Percentiles rank a stretch among this genome's conserved stretches.
These are phyloP conservation scores for Dasypolia templi DNA, from an alignment of 2,888 invertebrate genomes.

Conservation along the genomic window DNA sequence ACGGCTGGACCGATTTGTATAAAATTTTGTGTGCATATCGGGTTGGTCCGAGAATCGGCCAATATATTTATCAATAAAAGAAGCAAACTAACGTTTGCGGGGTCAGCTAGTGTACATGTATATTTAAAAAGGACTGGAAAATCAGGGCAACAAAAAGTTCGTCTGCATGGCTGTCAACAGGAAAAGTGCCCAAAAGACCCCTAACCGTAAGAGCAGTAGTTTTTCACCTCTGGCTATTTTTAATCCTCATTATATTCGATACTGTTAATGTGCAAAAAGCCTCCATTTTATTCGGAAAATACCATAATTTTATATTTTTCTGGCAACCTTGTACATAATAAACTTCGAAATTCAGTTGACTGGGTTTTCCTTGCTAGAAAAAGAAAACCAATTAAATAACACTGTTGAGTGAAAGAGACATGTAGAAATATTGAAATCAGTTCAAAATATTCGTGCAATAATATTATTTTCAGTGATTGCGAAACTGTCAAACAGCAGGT, in stretches of 20 bases:
- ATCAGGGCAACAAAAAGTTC: background rate
- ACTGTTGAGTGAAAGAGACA: slow-evolving; percentile 19
- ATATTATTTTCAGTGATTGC: slow-evolving; percentile 87
- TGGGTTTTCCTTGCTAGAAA: slow-evolving; percentile 1
- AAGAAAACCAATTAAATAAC: slow-evolving; percentile 5
- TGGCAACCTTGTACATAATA: slow-evolving; percentile 28
- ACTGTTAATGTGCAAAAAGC: background rate
- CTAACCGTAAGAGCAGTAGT: background rate
- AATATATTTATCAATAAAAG: too few species aligned
- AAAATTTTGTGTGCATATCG: too few species aligned
- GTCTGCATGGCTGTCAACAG: background rate
- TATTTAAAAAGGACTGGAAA: too few species aligned
- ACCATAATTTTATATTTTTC: background rate
- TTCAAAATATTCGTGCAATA: slow-evolving; percentile 41
- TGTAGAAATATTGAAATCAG: background rate
- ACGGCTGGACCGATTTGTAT: too few species aligned
- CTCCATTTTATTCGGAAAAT: background rate
- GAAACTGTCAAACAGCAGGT: slow-evolving; percentile 88
- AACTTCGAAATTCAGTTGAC: slow-evolving; percentile 11
- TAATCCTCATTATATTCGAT: background rate
- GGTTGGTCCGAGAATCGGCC: too few species aligned
- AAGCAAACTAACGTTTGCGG: too few species aligned
- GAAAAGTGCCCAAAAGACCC: background rate
- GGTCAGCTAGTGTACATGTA: too few species aligned
- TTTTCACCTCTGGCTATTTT: background rate